Percentiles rank a stretch among this genome's conserved stretches.
Conservation (phyloP, 2,797 vertebrate species). For the Spinus pinus region DNA sequence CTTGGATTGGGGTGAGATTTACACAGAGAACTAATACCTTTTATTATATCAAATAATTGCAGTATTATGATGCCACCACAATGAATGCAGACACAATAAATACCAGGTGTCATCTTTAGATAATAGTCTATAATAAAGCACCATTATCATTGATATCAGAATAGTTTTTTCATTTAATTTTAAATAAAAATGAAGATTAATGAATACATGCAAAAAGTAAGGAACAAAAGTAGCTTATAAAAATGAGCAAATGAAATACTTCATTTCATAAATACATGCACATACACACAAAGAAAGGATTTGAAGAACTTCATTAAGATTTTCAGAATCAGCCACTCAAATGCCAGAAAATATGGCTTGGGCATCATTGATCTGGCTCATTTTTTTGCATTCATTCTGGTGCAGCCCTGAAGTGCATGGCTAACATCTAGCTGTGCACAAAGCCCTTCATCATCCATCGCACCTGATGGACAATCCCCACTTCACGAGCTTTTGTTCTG, state of each 20-base stretch:
- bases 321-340: not conserved
- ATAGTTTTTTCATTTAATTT: slow-evolving; percentile 7
- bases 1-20: slow-evolving; percentile 24
- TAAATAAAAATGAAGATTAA: slow-evolving; percentile 15
- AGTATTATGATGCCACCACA: not conserved
- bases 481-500: not conserved
- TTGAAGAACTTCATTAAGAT: not conserved
- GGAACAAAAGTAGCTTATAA: not conserved
- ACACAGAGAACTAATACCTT: slow-evolving; percentile 17
- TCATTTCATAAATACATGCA: not conserved
- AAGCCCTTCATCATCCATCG: fast-evolving
- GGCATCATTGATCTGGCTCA: not conserved
- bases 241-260: not conserved
- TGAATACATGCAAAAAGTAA: not conserved
- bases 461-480: not conserved
- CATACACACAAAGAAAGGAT: not conserved
- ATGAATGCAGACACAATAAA: slow-evolving; percentile 1
- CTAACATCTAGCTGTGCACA: not conserved
- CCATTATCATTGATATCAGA: not conserved
- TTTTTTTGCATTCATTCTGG: not conserved
- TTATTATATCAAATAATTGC: slow-evolving; percentile 51
- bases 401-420: not conserved
- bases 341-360: not conserved
- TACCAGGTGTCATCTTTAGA: not conserved
- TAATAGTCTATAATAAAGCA: not conserved